Conservation (phyloP, 2,113 vertebrate genomes). For the Phainopepla nitens region DNA sequence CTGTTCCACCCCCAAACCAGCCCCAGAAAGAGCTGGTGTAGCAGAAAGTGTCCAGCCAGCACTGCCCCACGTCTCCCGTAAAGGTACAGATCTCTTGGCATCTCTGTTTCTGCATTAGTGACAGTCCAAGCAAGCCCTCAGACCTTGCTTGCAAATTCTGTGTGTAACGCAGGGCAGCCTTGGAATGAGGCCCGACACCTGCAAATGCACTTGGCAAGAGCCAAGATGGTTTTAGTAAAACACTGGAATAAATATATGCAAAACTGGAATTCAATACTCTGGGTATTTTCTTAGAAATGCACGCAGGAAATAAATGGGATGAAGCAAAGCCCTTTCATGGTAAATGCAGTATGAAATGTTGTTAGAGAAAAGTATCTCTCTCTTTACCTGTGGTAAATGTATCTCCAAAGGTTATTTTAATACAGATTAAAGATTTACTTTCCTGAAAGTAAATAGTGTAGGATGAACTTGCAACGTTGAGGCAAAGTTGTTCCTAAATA, state of each 20-base stretch:
- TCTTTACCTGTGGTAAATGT: background rate
- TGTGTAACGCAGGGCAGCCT: background rate
- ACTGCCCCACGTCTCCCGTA: background rate
- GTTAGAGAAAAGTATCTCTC: background rate
- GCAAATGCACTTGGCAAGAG: background rate
- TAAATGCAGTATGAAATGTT: background rate
- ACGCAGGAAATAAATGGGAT: background rate
- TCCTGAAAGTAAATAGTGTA: background rate
- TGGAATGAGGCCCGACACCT: background rate
- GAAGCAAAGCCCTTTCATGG: background rate
- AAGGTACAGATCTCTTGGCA: background rate
- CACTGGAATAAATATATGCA: background rate
- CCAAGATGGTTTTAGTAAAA: background rate
- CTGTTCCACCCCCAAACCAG: background rate
- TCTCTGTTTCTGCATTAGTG: background rate
- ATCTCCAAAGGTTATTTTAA: background rate
- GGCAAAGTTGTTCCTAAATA: background rate
- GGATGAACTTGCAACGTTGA: background rate
- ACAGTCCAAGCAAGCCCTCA: background rate
- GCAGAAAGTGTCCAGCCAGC: background rate
- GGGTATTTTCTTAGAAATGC: background rate
- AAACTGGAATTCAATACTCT: background rate
- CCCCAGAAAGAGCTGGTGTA: background rate
- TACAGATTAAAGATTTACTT: too few relatives aligned
- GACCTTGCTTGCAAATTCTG: background rate